These are phyloP conservation scores for Pipistrellus pygmaeus DNA, from an alignment of 2,797 vertebrate species.

Conservation along the genomic window DNA sequence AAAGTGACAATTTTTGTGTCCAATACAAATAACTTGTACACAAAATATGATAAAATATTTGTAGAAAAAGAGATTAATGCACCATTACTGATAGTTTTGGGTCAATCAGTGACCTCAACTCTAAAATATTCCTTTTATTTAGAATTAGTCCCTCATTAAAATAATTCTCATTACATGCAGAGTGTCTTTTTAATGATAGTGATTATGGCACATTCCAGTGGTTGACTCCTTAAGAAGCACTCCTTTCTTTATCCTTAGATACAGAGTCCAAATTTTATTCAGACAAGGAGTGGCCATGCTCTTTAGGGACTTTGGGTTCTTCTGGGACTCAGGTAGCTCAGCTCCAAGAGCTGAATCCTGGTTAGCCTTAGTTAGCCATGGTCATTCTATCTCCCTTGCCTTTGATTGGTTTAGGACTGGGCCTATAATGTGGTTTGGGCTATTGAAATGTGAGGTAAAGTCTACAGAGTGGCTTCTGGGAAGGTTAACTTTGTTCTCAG, in stretches of 20 bases:
- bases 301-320: neutral
- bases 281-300: neutral
- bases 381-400: neutral
- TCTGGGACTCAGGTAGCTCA: neutral
- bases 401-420: neutral
- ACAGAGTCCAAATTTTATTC: neutral
- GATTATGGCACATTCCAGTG: neutral
- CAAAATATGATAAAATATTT: conserved; percentile 70
- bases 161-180: neutral
- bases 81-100: conserved; percentile 72
- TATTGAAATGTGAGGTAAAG: conserved; percentile 9
- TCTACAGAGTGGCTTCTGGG: neutral
- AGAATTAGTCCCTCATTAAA: conserved; percentile 61
- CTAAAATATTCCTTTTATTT: conserved; percentile 72
- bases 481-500: neutral
- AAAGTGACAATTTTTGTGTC: conserved; percentile 72
- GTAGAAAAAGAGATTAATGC: conserved; percentile 75
- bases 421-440: neutral
- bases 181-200: neutral
- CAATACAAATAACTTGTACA: conserved; percentile 72
- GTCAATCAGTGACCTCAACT: conserved; percentile 62
- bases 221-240: neutral
- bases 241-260: neutral
- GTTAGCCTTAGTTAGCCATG: neutral
- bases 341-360: neutral